Conservation (phyloP, 2,113 vertebrate genomes). For the Nesoenas mayeri region DNA sequence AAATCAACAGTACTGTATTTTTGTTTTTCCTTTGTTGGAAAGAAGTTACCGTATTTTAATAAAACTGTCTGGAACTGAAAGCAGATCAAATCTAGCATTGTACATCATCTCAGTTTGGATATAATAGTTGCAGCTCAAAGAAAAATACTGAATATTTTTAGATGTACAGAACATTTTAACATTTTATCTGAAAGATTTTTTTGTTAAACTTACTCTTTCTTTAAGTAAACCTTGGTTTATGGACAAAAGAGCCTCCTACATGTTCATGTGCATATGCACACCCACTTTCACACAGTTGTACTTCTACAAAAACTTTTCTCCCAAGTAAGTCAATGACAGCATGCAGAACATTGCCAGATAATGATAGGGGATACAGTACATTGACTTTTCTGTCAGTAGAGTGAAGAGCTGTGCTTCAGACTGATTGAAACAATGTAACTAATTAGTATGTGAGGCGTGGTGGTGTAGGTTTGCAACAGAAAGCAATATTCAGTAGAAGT, state of each 20-base stretch:
- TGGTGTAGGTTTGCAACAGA: background rate
- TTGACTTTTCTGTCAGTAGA: background rate
- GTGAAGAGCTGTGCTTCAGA: background rate
- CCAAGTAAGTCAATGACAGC: background rate
- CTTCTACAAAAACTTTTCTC: background rate
- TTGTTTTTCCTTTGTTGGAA: background rate
- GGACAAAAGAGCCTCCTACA: background rate
- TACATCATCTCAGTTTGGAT: background rate
- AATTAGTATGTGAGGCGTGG: background rate
- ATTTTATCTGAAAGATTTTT: background rate
- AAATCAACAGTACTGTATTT: background rate
- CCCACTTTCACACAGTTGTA: background rate
- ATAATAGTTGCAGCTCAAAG: background rate
- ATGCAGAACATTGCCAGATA: background rate
- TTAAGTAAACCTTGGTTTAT: background rate
- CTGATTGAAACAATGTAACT: background rate
- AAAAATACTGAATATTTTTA: background rate
- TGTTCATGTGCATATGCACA: no score
- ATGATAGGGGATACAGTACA: background rate
- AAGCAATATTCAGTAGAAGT: background rate
- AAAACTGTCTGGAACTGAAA: background rate
- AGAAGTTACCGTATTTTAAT: background rate
- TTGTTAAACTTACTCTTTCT: background rate
- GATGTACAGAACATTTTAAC: background rate
- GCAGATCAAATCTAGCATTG: background rate